Evolutionary conservation across 2,888 invertebrate genomes (phyloP).

Genomic region (Melanostoma mellinum): DNA sequence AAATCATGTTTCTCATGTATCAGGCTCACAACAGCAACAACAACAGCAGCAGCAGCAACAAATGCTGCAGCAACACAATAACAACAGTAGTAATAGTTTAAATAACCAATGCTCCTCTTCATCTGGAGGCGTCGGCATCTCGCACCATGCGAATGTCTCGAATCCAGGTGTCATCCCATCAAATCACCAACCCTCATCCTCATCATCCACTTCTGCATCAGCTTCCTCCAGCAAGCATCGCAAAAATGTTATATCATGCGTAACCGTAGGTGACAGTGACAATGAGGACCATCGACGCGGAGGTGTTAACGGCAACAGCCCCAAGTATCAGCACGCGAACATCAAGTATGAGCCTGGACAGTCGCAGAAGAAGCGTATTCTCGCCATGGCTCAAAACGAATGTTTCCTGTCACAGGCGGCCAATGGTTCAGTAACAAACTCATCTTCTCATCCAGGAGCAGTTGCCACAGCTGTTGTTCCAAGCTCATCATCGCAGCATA

Average conservation of each 20-base stretch:
- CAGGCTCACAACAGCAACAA: conserved; percentile 70
- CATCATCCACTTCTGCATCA: conserved; percentile 63
- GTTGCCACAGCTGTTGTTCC: conserved; percentile 17
- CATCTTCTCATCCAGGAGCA: conserved; percentile 41
- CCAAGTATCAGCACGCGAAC: conserved; percentile 77
- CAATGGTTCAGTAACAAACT: conserved; percentile 33
- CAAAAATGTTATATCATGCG: conserved; percentile 90
- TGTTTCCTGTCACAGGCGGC: conserved; percentile 85
- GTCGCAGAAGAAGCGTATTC: conserved; percentile 93
- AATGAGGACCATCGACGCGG: conserved; percentile 85
- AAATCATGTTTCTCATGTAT: conserved; percentile 67
- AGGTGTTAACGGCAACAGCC: conserved; percentile 75
- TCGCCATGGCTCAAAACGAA: conserved; percentile 93
- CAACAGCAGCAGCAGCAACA: conserved; percentile 51
- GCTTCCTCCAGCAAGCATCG: conserved; percentile 81
- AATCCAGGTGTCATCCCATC: conserved; percentile 62
- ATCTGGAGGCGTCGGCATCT: conserved; percentile 72
- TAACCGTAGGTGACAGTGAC: conserved; percentile 90
- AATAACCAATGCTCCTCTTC: conserved; percentile 74
- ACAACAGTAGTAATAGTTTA: conserved; percentile 67
- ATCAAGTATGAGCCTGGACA: conserved; percentile 84
- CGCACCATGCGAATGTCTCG: conserved; percentile 68
- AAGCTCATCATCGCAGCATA: conserved; percentile 69
- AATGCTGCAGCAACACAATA: conserved; percentile 72
- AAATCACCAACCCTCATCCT: conserved; percentile 64